phyloP scores from a whole-genome alignment of 2,888 invertebrate genomes.

The Dyspetes luteomarginatus region DNA sequence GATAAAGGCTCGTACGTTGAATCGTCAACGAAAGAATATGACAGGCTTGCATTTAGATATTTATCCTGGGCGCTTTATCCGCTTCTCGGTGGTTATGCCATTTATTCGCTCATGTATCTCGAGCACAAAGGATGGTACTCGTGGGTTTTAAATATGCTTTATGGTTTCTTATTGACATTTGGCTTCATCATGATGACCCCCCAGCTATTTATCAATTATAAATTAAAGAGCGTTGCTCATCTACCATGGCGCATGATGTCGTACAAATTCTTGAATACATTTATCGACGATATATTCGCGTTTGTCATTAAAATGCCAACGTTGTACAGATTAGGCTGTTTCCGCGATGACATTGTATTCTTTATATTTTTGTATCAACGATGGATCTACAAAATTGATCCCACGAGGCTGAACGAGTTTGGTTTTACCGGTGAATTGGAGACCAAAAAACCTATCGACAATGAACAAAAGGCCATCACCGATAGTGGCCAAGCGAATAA shows the following conservation, averaged over 20 bases:
- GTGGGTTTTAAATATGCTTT: constrained; percentile 97
- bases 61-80: constrained; percentile 98
- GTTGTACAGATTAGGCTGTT: constrained; percentile 98
- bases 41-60: constrained; percentile 97
- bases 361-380: constrained; percentile 99
- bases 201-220: constrained; percentile 99
- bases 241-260: constrained; percentile 99
- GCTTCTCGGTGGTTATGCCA: constrained; percentile 95
- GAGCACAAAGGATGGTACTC: constrained; percentile 99
- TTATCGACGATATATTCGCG: constrained; percentile 99
- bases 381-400: constrained; percentile 99
- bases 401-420: constrained; percentile 97
- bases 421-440: constrained; percentile 98
- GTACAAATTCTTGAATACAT: constrained; percentile 99
- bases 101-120: constrained; percentile 96
- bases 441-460: constrained; percentile 81
- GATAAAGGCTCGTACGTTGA: constrained; percentile 99
- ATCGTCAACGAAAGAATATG: constrained; percentile 97
- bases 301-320: constrained; percentile 99
- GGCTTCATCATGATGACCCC: constrained; percentile 99
- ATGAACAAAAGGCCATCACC: constrained; percentile 63
- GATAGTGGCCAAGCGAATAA: constrained; percentile 58
- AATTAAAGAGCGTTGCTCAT: constrained; percentile 99
- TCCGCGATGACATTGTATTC: constrained; percentile 99
- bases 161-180: constrained; percentile 98